Base-by-base conservation (phyloP, 1,140 invertebrate genomes). In the Temnothorax nylanderi region DNA sequence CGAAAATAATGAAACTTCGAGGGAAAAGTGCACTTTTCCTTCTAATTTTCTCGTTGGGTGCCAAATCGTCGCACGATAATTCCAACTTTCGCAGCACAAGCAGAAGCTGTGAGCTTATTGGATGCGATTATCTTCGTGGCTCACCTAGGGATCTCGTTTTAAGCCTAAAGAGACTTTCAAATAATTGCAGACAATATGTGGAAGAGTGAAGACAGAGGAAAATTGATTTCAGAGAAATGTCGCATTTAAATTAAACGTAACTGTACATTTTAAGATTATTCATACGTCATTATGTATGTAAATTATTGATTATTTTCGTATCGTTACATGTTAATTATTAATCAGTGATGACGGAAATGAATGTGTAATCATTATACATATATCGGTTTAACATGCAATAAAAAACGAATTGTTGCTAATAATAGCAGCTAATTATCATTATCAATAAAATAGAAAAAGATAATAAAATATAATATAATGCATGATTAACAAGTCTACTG, bases 11-110 rank as follows among this genome's bases (percentile, higher is more conserved):
- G 80, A 58, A 75, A 75, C 72, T 60, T 84, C n/a, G 18, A 54
- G n/a, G 26, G 44, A 60, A 60, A 74, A 84, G 80, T 74, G 41
- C 54, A 47, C 80, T 81, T 81, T 81, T 80, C 76, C 54, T 82
- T 85, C 84, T 85, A 81, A 90, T 77, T 88, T 86, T 90, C 88
- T 88, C 86, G 62, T 26, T 76, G 54, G 69, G 69, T 90, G 87
- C 80, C 89, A 90, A 80, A 89, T 56, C 26, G 58, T 84, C 71
- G 44, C 75, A 56, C 84, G 85, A 85, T 90, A 88, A 84, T 86
- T 90, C 87, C 89, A 86, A 87, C 80, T 84, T 78, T 71, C 41
- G 18, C 7, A 37, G 34, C 49, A 47, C n/a, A 7, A 69, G 62
- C 77, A 44, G 32, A 72, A 82, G 54, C 41, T 74, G 78, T 37